These are phyloP conservation scores for Nemoura dubitans DNA, from an alignment of 2,888 invertebrate species.

Conservation along the genomic window DNA sequence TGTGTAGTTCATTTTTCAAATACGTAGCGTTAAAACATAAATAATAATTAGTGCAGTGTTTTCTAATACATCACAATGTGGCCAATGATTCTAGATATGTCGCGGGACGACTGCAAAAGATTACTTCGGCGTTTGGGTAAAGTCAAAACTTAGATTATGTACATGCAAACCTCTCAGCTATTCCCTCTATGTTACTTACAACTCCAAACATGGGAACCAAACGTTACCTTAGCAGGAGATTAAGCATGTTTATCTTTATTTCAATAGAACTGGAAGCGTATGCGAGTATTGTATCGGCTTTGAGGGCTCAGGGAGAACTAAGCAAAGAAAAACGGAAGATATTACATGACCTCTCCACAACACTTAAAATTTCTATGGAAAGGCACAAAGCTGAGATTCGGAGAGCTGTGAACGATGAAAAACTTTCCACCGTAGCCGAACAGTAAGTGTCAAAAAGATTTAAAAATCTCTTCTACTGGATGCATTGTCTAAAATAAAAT, in stretches of 20 bases:
- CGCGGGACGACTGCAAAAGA: conserved; percentile 88
- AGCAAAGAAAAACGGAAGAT: conserved; percentile 85
- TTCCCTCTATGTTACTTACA: too few species aligned
- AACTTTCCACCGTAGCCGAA: conserved; percentile 87
- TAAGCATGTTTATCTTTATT: conserved; percentile 21
- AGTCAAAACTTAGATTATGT: conserved; percentile 51
- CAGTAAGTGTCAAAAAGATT: conserved; percentile 79
- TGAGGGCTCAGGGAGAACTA: conserved; percentile 91
- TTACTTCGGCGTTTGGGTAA: conserved; percentile 87
- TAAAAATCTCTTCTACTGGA: too few species aligned
- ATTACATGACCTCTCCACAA: conserved; percentile 81
- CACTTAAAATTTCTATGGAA: conserved; percentile 87
- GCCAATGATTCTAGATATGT: conserved; percentile 83
- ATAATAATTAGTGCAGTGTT: background rate
- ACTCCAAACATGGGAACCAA: too few species aligned
- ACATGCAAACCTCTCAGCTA: conserved; percentile 16
- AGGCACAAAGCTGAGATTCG: conserved; percentile 92
- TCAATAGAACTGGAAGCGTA: conserved; percentile 88
- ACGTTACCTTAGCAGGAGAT: background rate
- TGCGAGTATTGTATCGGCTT: conserved; percentile 86
- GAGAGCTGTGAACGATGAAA: conserved; percentile 91
- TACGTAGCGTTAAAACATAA: background rate
- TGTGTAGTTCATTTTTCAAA: background rate
- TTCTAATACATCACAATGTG: conserved; percentile 55
- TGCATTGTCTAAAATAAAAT: too few species aligned